Evolutionary conservation across 2,888 invertebrate species (phyloP).

Genomic region (Pogonocherus hispidulus): DNA sequence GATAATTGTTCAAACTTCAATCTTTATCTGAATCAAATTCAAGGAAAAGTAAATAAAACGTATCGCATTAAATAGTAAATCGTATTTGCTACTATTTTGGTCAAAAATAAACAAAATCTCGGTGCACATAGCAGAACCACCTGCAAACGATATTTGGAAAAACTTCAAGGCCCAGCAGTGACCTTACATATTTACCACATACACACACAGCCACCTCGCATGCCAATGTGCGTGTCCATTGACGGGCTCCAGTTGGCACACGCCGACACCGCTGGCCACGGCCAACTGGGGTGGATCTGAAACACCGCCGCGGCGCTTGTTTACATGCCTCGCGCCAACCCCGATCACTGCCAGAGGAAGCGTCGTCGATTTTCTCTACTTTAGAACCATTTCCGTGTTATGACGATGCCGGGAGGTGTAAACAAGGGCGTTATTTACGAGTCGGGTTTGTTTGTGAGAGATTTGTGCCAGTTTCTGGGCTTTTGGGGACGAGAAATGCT

Average conservation of each 20-base stretch:
- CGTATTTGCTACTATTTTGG: no score
- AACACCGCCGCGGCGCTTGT: conserved; percentile 35
- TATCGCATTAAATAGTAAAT: no score
- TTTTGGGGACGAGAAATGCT: background rate
- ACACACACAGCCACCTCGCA: conserved; percentile 15
- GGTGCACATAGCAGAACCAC: no score
- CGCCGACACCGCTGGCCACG: conserved; percentile 56
- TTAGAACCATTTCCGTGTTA: conserved; percentile 27
- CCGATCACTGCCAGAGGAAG: conserved; percentile 40
- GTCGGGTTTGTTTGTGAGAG: background rate
- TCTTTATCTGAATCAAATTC: no score
- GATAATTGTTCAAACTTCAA: no score
- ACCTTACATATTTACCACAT: conserved; percentile 28
- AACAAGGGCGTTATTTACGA: conserved; percentile 28
- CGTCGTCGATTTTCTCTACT: conserved; percentile 29
- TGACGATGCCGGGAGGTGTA: conserved; percentile 29
- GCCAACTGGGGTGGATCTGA: conserved; percentile 63
- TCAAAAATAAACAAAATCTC: no score
- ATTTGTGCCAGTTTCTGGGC: background rate
- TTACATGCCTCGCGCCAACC: conserved; percentile 50
- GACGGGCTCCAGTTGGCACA: conserved; percentile 62
- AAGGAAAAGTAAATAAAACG: no score
- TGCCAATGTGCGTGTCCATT: conserved; percentile 54
- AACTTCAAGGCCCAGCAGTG: conserved; percentile 16
- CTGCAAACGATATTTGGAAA: background rate